phyloP scores from a whole-genome alignment of 2,113 vertebrate species.

The Chascanopsetta lugubris region DNA sequence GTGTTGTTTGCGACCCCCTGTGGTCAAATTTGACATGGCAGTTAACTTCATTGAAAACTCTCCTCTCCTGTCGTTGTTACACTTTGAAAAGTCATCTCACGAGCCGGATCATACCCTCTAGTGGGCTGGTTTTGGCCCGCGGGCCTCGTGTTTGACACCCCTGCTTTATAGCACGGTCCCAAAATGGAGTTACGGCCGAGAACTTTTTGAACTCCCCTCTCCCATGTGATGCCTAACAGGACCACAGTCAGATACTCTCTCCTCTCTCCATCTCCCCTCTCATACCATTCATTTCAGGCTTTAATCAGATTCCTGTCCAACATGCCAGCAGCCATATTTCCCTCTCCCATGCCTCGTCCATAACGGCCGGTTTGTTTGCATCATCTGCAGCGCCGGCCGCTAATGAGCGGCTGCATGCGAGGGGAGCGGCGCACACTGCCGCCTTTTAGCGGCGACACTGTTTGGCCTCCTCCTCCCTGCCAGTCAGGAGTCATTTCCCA shows the following conservation, averaged over 20 bases:
- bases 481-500: constrained; percentile 89
- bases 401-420: constrained; percentile 69
- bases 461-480: constrained; percentile 81
- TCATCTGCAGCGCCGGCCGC: constrained; percentile 70
- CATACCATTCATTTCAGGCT: constrained; percentile 61
- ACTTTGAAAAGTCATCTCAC: no score
- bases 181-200: no score
- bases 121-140: no score
- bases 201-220: no score
- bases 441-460: constrained; percentile 80
- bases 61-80: no score
- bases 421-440: constrained; percentile 82
- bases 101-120: no score
- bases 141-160: no score
- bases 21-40: no score
- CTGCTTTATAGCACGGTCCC: no score
- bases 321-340: constrained; percentile 80
- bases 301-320: constrained; percentile 81
- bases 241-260: not conserved
- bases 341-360: constrained; percentile 65
- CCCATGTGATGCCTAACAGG: no score
- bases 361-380: constrained; percentile 85
- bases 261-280: constrained; percentile 16
- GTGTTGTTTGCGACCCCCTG: no score
- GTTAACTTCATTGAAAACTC: no score